A percentile compares a stretch with the other conserved stretches of the same genome.
Evolutionary conservation across 1,140 invertebrate genomes (phyloP).

Genomic region (Drosophila littoralis): DNA sequence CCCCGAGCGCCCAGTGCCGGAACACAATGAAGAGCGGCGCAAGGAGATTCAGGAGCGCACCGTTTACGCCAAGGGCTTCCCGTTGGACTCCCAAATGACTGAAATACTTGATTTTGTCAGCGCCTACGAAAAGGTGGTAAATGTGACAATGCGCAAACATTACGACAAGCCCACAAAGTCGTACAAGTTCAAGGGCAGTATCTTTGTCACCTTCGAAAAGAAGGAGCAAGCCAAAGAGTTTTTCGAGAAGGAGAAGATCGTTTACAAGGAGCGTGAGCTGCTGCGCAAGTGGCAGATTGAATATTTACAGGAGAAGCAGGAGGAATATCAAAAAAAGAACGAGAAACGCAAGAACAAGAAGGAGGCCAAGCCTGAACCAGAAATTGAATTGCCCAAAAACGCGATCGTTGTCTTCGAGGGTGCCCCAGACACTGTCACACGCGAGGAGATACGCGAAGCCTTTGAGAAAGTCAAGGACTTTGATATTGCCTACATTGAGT

Average conservation of each 20-base stretch:
- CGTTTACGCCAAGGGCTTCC: constrained; percentile 96
- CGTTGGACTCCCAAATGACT: constrained; percentile 89
- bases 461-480: constrained; percentile 86
- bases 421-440: constrained; percentile 86
- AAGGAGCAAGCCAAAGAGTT: constrained; percentile 90
- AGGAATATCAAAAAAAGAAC: constrained; percentile 85
- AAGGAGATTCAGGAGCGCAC: constrained; percentile 91
- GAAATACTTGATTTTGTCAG: constrained; percentile 91
- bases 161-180: constrained; percentile 88
- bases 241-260: constrained; percentile 85
- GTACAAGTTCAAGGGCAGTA: constrained; percentile 93
- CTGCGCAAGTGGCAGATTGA: constrained; percentile 89
- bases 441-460: constrained; percentile 90
- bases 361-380: constrained; percentile 85
- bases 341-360: constrained; percentile 86
- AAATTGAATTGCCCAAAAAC: constrained; percentile 87
- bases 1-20: constrained; percentile 91
- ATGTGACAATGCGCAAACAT: constrained; percentile 91
- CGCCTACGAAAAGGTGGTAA: constrained; percentile 89
- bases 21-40: constrained; percentile 92
- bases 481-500: constrained; percentile 91
- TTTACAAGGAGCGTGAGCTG: constrained; percentile 90
- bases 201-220: constrained; percentile 93
- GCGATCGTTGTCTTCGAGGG: constrained; percentile 89
- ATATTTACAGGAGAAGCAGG: constrained; percentile 90